These are phyloP conservation scores for Achlya flavicornis DNA, from an alignment of 2,888 invertebrate species.

Conservation along the genomic window DNA sequence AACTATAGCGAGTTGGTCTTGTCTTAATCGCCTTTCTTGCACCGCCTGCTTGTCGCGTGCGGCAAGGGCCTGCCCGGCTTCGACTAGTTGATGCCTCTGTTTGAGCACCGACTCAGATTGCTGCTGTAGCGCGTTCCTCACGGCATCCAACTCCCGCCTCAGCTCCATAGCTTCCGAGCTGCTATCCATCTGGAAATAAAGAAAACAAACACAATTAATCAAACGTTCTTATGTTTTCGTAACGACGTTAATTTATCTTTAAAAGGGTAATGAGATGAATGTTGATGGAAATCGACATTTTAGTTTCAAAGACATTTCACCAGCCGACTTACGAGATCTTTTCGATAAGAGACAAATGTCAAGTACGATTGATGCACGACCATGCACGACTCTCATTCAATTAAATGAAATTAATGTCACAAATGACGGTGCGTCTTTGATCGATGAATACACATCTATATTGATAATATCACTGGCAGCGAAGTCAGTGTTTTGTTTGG, in stretches of 20 bases:
- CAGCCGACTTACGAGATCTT: constrained; percentile 40
- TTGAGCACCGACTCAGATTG: constrained; percentile 85
- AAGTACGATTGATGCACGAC: constrained; percentile 61
- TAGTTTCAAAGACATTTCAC: constrained; percentile 30
- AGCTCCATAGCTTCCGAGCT: constrained; percentile 85
- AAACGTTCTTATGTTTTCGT: neutral
- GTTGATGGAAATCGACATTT: constrained; percentile 32
- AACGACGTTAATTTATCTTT: constrained; percentile 1
- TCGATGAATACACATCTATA: constrained; percentile 32
- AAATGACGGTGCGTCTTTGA: constrained; percentile 45
- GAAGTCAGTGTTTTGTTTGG: constrained; percentile 32
- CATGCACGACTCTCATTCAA: constrained; percentile 46
- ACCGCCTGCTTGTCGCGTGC: constrained; percentile 84
- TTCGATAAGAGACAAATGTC: constrained; percentile 57
- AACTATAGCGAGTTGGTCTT: constrained; percentile 88
- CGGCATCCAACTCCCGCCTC: constrained; percentile 86
- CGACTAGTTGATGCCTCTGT: constrained; percentile 87
- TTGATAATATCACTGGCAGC: constrained; percentile 40
- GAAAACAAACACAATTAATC: constrained; percentile 30
- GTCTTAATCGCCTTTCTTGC: constrained; percentile 85
- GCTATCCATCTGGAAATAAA: constrained; percentile 86
- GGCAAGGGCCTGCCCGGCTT: constrained; percentile 85
- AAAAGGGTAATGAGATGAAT: constrained; percentile 17
- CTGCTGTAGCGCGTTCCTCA: constrained; percentile 86
- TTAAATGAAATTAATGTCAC: constrained; percentile 43